Conservation (phyloP, 2,113 vertebrate species). For the Eupsittula cactorum region DNA sequence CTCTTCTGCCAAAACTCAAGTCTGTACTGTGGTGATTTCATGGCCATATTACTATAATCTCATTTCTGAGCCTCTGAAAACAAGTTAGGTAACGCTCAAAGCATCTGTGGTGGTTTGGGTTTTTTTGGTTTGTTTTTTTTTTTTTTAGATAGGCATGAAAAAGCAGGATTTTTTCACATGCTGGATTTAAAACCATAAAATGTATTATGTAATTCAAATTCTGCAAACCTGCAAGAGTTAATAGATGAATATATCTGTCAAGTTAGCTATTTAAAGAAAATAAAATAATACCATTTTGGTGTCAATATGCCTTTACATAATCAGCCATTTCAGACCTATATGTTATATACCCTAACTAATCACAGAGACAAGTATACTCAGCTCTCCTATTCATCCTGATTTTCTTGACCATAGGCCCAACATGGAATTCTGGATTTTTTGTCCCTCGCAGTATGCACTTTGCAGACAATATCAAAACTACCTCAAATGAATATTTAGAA, state of each 20-base stretch:
- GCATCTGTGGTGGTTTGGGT: neutral
- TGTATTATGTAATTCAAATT: neutral
- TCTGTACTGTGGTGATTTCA: neutral
- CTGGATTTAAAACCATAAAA: neutral
- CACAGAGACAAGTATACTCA: neutral
- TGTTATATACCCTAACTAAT: neutral
- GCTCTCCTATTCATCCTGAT: neutral
- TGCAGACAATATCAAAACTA: neutral
- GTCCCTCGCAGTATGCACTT: neutral
- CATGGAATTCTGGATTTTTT: accelerated
- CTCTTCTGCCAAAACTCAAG: constrained; percentile 1
- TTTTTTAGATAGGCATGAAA: neutral
- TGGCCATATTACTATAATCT: constrained; percentile 1
- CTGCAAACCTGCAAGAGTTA: neutral
- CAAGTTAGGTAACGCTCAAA: constrained; percentile 34
- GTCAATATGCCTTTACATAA: neutral
- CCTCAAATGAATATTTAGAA: neutral
- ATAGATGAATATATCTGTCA: neutral
- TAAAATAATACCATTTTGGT: neutral
- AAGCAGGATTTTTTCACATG: neutral
- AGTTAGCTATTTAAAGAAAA: neutral
- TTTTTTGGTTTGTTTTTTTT: neutral
- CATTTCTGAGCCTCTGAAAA: constrained; percentile 41
- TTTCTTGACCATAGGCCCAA: neutral
- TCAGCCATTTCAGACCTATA: neutral